A percentile compares a stretch with the other conserved stretches of the same genome.
Evolutionary conservation across 2,888 invertebrate genomes (phyloP).

Genomic region (Prosopocoilus inquinatus): DNA sequence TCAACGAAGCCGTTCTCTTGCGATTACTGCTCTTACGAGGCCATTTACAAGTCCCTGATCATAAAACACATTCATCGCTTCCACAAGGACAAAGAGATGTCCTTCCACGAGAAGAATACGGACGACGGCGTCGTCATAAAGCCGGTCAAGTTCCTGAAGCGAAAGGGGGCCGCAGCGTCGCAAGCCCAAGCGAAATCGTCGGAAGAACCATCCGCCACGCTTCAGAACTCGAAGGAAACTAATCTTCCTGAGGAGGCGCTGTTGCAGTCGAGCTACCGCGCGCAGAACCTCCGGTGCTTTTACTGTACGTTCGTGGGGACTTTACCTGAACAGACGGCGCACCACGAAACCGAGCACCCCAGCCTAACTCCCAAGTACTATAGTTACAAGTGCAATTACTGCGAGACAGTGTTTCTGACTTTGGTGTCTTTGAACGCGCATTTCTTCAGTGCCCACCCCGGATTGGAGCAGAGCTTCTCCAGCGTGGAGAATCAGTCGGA

Average conservation of each 20-base stretch:
- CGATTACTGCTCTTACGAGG: constrained; percentile 46
- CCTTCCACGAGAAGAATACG: neutral
- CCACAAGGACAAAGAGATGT: constrained; percentile 11
- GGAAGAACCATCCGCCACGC: constrained; percentile 2
- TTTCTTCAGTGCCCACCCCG: constrained; percentile 35
- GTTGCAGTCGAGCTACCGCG: constrained; percentile 6
- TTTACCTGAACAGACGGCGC: constrained; percentile 40
- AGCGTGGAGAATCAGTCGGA: constrained; percentile 42
- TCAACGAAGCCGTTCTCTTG: constrained; percentile 52
- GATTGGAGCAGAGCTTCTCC: constrained; percentile 35
- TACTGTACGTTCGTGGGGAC: constrained; percentile 40
- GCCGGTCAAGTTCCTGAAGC: neutral
- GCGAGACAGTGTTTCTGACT: constrained; percentile 32
- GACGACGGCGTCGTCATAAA: constrained; percentile 7
- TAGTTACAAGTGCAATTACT: constrained; percentile 39
- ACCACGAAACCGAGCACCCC: constrained; percentile 45
- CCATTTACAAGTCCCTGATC: constrained; percentile 35
- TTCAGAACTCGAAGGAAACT: constrained; percentile 9
- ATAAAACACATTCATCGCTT: constrained; percentile 42
- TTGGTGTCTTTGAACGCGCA: constrained; percentile 34
- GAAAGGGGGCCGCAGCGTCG: neutral
- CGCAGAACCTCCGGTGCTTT: constrained; percentile 29
- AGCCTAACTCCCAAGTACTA: constrained; percentile 28
- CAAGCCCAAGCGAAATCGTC: constrained; percentile 9
- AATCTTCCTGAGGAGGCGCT: neutral